Conservation (phyloP, 2,113 vertebrate species). For the Malurus elegans region DNA sequence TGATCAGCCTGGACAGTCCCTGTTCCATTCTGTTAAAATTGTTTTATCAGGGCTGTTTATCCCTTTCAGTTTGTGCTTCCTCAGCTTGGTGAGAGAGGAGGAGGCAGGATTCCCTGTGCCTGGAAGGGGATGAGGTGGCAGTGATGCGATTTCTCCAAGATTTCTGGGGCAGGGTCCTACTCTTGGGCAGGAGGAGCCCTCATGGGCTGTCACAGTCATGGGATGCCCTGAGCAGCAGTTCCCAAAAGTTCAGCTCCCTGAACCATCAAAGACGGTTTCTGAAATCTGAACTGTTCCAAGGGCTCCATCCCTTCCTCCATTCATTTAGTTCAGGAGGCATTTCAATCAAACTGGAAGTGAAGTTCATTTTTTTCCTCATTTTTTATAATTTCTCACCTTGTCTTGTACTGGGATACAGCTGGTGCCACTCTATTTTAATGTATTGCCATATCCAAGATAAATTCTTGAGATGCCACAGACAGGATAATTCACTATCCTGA, state of each 20-base stretch:
- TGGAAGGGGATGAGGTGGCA: background rate
- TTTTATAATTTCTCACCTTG: background rate
- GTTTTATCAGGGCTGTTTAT: background rate
- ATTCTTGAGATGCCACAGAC: background rate
- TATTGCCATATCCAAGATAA: background rate
- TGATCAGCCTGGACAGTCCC: background rate
- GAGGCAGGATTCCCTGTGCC: background rate
- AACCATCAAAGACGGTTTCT: background rate
- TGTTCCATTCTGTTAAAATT: rapidly evolving
- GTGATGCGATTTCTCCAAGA: background rate
- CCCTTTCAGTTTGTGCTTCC: background rate
- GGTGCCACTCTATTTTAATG: background rate
- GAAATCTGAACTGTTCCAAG: background rate
- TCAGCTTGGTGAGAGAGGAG: background rate
- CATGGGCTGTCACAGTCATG: rapidly evolving
- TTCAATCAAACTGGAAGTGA: background rate
- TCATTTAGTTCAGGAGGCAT: background rate
- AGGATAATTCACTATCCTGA: background rate
- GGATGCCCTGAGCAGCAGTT: background rate
- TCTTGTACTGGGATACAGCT: background rate
- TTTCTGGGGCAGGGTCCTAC: background rate
- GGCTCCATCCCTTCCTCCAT: background rate
- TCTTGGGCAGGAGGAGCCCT: background rate
- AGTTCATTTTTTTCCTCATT: background rate
- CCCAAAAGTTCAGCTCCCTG: background rate